Base-by-base conservation (phyloP, 1,140 invertebrate species). In the Odontomachus brunneus region DNA sequence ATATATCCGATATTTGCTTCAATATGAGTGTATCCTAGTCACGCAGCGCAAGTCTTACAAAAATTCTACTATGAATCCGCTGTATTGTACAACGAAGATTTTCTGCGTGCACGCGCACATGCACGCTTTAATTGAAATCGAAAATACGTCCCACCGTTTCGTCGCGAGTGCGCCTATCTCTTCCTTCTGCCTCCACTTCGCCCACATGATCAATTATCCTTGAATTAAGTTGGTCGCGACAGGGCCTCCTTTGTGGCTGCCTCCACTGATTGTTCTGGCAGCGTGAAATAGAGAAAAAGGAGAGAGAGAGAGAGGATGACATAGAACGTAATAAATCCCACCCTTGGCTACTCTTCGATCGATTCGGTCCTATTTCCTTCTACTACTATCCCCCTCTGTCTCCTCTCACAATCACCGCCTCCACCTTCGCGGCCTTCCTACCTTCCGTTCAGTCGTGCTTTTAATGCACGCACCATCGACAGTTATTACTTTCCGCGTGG, bases 251-350 rank as follows among this genome's bases (percentile, higher is more conserved):
- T 80, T 80, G 51, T 71, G 65, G 53, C 75, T n/a, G 65, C 33
- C 22, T n/a, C n/a, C 51, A 49, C 51, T 71, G 75, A 80, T 80
- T 71, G 75, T 80, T 80, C 65, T 57, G 24, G 33, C 44, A 71
- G 75, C 51, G 51, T n/a, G 4, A 49, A 71, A 80, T 71, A 71
- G 65, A 9, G 38, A 33, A 33, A 5, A 33, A 5, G 5, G 29
- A 33, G 5, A 33, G 29, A 33, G 29, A 33, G 29, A 33, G 29
- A 33, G 63, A 69, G 75, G n/a, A n/a, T n/a, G n/a, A n/a, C n/a
- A n/a, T n/a, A n/a, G n/a, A 57, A 78, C 33, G 75, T 71, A 69
- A 80, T 80, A 71, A 80, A 80, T 80, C 75, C 75, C 53, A 80
- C 51, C 33, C 75, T 80, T 29, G 65, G 65, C 51, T 57, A 80